phyloP scores from a whole-genome alignment of 2,888 invertebrate genomes.

The Catotricha subobsoleta region DNA sequence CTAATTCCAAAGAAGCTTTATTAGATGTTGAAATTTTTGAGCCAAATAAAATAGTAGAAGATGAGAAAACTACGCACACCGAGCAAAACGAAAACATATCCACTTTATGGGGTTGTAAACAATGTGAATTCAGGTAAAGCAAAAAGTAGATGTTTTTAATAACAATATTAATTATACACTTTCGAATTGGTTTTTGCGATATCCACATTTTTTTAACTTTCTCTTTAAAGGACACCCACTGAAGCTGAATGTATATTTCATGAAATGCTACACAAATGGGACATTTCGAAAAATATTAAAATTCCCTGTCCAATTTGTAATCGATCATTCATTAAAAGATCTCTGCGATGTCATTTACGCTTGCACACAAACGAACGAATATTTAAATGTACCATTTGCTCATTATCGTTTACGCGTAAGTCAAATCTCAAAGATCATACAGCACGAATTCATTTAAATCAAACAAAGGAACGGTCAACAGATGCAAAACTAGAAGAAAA shows the following conservation, averaged over 20 bases:
- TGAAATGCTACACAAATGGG: slow-evolving; percentile 41
- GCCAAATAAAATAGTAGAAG: too few relatives aligned
- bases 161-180: background rate
- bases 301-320: slow-evolving; percentile 51
- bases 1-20: background rate
- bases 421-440: slow-evolving; percentile 45
- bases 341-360: slow-evolving; percentile 49
- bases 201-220: slow-evolving; percentile 22
- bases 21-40: background rate
- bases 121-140: slow-evolving; percentile 18
- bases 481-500: background rate
- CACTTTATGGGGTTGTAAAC: slow-evolving; percentile 30
- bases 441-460: slow-evolving; percentile 31
- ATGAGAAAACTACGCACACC: too few relatives aligned
- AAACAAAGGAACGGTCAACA: background rate
- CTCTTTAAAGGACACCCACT: slow-evolving; percentile 31
- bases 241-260: slow-evolving; percentile 58
- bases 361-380: slow-evolving; percentile 59
- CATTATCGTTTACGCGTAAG: slow-evolving; percentile 44
- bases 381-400: slow-evolving; percentile 44
- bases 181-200: slow-evolving; percentile 12
- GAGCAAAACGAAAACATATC: too few relatives aligned
- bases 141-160: background rate
- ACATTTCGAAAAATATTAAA: slow-evolving; percentile 24
- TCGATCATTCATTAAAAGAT: slow-evolving; percentile 43